These are phyloP conservation scores for Drymodes brunneopygia DNA, from an alignment of 2,113 vertebrate genomes.

Conservation along the genomic window DNA sequence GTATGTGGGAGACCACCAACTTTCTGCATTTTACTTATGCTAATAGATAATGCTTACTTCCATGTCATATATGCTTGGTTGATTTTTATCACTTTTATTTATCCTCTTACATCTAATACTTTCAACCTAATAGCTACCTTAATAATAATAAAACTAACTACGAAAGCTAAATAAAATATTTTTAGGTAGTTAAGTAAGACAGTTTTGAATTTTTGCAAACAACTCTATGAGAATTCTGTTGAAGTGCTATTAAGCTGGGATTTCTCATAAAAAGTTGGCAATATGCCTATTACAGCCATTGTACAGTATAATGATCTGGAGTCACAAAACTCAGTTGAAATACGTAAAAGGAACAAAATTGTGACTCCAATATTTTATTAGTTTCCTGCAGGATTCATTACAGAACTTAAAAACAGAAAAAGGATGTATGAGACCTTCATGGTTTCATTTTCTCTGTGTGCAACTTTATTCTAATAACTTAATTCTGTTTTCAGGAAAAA, in stretches of 20 bases:
- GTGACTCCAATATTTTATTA: background rate
- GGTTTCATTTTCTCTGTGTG: rapidly evolving
- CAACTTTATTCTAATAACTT: background rate
- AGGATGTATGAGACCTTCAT: background rate
- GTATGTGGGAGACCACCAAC: background rate
- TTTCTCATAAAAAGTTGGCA: background rate
- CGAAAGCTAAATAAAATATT: background rate
- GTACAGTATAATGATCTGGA: background rate
- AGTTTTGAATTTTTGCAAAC: background rate
- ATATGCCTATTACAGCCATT: background rate
- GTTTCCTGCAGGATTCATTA: background rate
- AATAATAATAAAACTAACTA: background rate
- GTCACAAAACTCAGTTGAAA: background rate
- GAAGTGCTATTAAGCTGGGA: background rate
- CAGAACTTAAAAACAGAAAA: background rate
- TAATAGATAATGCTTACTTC: background rate
- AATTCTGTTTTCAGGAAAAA: background rate
- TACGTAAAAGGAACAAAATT: background rate
- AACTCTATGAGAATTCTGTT: background rate
- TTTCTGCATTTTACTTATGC: background rate
- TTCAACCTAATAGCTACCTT: background rate
- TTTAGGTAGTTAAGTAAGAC: background rate
- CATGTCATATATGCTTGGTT: background rate
- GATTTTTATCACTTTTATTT: background rate
- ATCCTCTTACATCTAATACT: background rate